Percentiles rank a stretch among this genome's conserved stretches.
These are phyloP conservation scores for Pollimyrus isidori DNA, from an alignment of 2,113 vertebrate species.

Conservation along the genomic window DNA sequence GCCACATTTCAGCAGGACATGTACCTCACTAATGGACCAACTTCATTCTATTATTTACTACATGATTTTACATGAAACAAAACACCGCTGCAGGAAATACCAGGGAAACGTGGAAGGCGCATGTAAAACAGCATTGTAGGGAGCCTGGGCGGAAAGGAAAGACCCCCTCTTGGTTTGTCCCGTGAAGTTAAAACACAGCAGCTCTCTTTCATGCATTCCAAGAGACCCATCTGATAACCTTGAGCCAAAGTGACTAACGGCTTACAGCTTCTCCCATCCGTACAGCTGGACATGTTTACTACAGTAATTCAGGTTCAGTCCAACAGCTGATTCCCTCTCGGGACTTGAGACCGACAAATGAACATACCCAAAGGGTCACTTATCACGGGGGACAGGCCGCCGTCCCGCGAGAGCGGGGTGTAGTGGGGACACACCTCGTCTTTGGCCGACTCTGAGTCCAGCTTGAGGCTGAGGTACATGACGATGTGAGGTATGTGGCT, in stretches of 20 bases:
- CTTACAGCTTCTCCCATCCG: background rate
- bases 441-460: constrained; percentile 69
- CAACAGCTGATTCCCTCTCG: background rate
- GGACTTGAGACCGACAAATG: background rate
- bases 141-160: background rate
- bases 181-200: background rate
- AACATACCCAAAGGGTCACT: background rate
- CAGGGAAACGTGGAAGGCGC: background rate
- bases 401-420: background rate
- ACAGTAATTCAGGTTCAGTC: background rate
- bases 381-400: background rate
- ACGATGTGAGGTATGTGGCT: constrained; percentile 69
- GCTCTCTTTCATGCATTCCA: background rate
- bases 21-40: background rate
- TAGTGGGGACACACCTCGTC: constrained; percentile 70
- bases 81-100: background rate
- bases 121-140: background rate
- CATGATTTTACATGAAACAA: background rate
- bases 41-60: background rate
- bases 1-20: background rate
- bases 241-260: background rate
- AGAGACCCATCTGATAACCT: background rate
- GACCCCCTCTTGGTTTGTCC: background rate
- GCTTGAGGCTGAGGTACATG: constrained; percentile 82
- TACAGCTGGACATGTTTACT: background rate